Base-by-base conservation (phyloP, 2,888 invertebrate genomes). In the Cryptops parisi region DNA sequence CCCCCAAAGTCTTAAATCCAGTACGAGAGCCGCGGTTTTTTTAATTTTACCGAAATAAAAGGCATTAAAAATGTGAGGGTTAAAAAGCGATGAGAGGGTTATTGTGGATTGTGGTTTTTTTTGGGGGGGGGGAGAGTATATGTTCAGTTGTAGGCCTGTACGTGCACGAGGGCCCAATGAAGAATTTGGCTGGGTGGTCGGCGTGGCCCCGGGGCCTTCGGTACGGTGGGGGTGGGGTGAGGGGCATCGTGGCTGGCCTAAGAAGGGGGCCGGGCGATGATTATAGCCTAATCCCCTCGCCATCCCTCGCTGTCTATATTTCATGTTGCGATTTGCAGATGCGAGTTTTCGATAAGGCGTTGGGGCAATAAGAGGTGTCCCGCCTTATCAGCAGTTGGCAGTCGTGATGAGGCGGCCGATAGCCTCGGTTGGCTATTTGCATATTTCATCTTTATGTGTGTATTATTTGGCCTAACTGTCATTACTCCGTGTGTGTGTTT, bases 371-470 rank as follows among this genome's bases (percentile, higher is more conserved):
- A 47, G 27, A 47, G 47, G 26, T 19, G n/a, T n/a, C n/a, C 21
- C 47, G 24, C 25, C 47, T 47, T 47, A 47, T 47, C 47, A 33
- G 47, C 47, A 47, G 47, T 47, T 47, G 47, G 25, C 47, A 47
- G 47, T 27, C 47, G 47, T 17, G 47, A 47, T 47, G 27, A 47
- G 45, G 45, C 45, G 15, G 47, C 47, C 33, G 33, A 33, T 33
- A 33, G 33, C 33, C 33, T 33, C 15, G 9, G 33, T 15, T 33
- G 26, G 26, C 47, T 47, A 47, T 47, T 47, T 47, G 47, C 47
- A 47, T 47, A 47, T 47, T 47, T 47, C 47, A 47, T 47, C 47
- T 47, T 47, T 47, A 47, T 47, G 47, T 47, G 47, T 47, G 47
- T 47, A 47, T 47, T 47, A 47, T 47, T 47, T 47, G 17, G 47